These are phyloP conservation scores for Athetis lepigone DNA, from an alignment of 2,888 invertebrate species.

Conservation along the genomic window DNA sequence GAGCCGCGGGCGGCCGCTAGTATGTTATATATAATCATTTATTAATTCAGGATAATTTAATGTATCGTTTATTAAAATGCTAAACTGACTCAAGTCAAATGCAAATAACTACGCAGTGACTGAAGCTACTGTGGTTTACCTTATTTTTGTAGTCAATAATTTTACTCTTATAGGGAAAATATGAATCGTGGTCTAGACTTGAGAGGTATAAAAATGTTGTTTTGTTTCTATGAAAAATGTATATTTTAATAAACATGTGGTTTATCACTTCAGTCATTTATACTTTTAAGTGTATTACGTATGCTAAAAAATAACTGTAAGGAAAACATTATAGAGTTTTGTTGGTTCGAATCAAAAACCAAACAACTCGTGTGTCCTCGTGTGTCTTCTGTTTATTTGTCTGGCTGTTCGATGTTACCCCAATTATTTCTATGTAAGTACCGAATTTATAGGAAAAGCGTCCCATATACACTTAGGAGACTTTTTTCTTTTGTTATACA, in stretches of 20 bases:
- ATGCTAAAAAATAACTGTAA: too few species aligned
- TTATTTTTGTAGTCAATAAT: slow-evolving; percentile 27
- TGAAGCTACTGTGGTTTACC: slow-evolving; percentile 16
- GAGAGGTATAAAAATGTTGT: neutral
- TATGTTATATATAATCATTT: neutral
- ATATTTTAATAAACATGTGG: slow-evolving; percentile 1
- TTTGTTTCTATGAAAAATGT: neutral
- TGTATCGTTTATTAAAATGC: slow-evolving; percentile 29
- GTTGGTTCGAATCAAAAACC: too few species aligned
- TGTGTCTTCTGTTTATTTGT: too few species aligned
- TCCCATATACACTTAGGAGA: too few species aligned
- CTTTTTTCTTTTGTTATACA: too few species aligned
- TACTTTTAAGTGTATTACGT: too few species aligned
- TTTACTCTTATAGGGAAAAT: slow-evolving; percentile 20
- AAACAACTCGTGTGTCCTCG: too few species aligned
- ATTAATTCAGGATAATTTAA: slow-evolving; percentile 18
- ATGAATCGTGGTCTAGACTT: neutral
- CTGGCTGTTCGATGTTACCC: too few species aligned
- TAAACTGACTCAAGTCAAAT: slow-evolving; percentile 20
- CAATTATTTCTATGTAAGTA: too few species aligned
- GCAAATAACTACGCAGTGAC: slow-evolving; percentile 1
- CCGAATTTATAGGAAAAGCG: too few species aligned
- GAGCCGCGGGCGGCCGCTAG: too few species aligned
- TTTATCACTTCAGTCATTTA: neutral
- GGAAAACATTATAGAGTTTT: too few species aligned